Conservation (phyloP, 2,888 invertebrate species). For the Camponotus fellah region DNA sequence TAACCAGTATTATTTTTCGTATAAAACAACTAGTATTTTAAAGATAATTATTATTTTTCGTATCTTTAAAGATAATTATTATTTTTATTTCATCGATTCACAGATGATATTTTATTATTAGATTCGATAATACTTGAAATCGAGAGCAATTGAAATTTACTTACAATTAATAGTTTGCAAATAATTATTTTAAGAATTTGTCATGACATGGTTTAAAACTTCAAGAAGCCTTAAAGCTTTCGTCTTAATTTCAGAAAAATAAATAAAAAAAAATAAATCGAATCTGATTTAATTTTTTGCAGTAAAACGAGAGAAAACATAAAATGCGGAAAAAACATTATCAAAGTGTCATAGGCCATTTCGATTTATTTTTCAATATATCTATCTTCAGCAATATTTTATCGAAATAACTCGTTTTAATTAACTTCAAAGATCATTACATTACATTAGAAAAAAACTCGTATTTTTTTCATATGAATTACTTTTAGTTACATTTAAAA, state of each 20-base stretch:
- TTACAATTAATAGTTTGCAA: background rate
- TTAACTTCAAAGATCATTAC: background rate
- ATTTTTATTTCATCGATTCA: no score
- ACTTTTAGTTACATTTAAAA: background rate
- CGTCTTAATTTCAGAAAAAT: background rate
- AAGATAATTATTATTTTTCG: no score
- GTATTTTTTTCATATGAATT: background rate
- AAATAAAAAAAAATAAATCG: background rate
- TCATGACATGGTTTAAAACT: background rate
- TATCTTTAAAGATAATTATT: no score
- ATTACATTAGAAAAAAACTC: background rate
- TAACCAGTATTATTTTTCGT: no score
- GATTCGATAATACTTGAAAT: background rate
- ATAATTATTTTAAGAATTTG: background rate
- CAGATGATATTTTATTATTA: no score
- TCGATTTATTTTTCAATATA: conserved; percentile 47
- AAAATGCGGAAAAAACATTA: conserved; percentile 50
- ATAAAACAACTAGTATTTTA: no score
- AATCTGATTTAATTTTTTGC: background rate
- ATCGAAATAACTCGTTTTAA: background rate
- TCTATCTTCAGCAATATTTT: background rate
- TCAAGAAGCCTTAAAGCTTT: background rate
- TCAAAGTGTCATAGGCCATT: conserved; percentile 57
- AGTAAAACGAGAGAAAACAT: background rate
- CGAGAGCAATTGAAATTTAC: background rate